Evolutionary conservation across 2,113 vertebrate genomes (phyloP).

Genomic region (Oncorhynchus nerka): DNA sequence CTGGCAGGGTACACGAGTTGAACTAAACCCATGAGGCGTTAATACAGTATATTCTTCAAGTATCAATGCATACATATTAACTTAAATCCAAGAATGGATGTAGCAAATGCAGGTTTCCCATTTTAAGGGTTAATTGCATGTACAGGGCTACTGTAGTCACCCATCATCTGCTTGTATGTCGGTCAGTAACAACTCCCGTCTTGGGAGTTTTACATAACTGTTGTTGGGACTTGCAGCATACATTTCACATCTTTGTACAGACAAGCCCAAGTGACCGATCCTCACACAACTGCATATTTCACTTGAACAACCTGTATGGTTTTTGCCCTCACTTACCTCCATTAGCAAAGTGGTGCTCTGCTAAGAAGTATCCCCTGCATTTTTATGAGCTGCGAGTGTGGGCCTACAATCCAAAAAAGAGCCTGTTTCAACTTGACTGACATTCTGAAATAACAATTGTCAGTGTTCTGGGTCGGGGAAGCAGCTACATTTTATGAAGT

Average conservation of each 20-base stretch:
- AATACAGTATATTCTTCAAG: no score
- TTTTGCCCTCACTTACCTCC: not conserved
- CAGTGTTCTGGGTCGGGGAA: not conserved
- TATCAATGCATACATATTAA: no score
- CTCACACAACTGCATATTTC: not conserved
- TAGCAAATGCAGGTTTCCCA: not conserved
- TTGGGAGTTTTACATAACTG: not conserved
- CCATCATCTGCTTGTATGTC: slow-evolving; percentile 35
- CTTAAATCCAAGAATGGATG: not conserved
- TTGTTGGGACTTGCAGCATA: not conserved
- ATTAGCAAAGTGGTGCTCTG: not conserved
- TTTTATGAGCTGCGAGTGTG: not conserved
- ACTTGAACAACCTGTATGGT: not conserved
- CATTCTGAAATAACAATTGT: not conserved
- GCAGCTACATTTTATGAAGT: not conserved
- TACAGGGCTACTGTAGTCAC: slow-evolving; percentile 8
- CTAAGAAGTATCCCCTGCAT: not conserved
- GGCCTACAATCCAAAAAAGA: not conserved
- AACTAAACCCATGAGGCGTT: no score
- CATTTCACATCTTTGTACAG: not conserved
- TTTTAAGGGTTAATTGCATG: not conserved
- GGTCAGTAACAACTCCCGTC: not conserved
- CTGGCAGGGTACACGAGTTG: no score
- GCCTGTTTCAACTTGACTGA: not conserved
- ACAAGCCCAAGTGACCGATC: not conserved